These are phyloP conservation scores for Xerus rutilus DNA, from an alignment of 2,797 vertebrate species.

Conservation along the genomic window DNA sequence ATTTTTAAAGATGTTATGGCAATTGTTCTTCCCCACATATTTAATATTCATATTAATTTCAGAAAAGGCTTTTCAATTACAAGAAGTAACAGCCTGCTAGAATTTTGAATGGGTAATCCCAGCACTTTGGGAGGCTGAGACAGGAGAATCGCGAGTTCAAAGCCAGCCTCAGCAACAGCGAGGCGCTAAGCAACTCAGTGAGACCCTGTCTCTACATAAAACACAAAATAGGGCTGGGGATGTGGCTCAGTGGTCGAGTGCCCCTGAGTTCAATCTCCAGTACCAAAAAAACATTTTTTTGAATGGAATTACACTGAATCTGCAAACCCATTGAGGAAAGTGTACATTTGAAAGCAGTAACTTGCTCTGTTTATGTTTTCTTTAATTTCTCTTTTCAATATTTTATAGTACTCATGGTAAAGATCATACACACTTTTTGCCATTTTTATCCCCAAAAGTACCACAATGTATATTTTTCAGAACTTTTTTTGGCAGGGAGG, in stretches of 20 bases:
- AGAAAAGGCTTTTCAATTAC: background rate
- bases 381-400: background rate
- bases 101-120: background rate
- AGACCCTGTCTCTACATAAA: too few relatives aligned
- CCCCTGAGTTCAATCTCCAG: too few relatives aligned
- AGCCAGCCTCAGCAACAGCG: too few relatives aligned
- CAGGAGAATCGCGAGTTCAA: too few relatives aligned
- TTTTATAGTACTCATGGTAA: background rate
- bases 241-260: too few relatives aligned
- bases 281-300: background rate
- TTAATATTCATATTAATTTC: background rate
- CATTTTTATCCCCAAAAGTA: background rate
- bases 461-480: background rate
- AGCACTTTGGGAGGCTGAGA: too few relatives aligned
- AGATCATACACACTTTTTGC: background rate
- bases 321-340: too few relatives aligned
- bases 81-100: background rate
- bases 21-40: background rate
- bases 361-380: too few relatives aligned
- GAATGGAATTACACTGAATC: background rate
- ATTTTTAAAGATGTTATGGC: background rate
- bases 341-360: too few relatives aligned
- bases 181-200: too few relatives aligned
- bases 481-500: background rate
- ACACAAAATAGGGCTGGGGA: too few relatives aligned